Percentiles rank a stretch among this genome's conserved stretches.
phyloP scores from a whole-genome alignment of 2,113 vertebrate genomes.

The Poeciliopsis retropinna region DNA sequence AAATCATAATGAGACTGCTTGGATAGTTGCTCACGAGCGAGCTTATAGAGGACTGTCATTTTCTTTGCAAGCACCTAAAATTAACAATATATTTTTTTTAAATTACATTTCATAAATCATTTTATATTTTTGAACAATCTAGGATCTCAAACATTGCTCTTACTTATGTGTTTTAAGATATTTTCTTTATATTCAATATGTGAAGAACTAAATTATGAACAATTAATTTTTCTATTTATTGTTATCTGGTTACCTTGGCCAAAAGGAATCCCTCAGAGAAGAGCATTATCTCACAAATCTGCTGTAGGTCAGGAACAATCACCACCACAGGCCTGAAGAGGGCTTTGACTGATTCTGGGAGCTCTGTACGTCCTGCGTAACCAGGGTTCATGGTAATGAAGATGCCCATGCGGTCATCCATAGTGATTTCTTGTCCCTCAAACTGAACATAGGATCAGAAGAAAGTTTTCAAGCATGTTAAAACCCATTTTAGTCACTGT shows the following conservation, averaged over 20 bases:
- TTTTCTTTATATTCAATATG: background rate
- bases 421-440: slow-evolving; percentile 90
- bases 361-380: slow-evolving; percentile 93
- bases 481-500: background rate
- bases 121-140: background rate
- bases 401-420: slow-evolving; percentile 91
- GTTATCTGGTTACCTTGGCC: slow-evolving; percentile 85
- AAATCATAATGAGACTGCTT: slow-evolving; percentile 98
- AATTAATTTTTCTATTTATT: background rate
- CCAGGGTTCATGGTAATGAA: slow-evolving; percentile 99
- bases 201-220: background rate
- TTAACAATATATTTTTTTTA: background rate
- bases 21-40: slow-evolving; percentile 93
- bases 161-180: background rate
- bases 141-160: background rate
- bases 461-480: background rate
- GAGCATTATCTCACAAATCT: slow-evolving; percentile 99
- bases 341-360: slow-evolving; percentile 96
- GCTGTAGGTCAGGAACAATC: slow-evolving; percentile 94
- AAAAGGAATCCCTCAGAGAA: slow-evolving; percentile 95
- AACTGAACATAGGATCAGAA: slow-evolving; percentile 79
- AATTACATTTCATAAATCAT: background rate
- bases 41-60: slow-evolving; percentile 98
- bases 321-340: slow-evolving; percentile 96
- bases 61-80: slow-evolving; percentile 92